Base-by-base conservation (phyloP, 2,113 vertebrate genomes). In the Caloenas nicobarica region DNA sequence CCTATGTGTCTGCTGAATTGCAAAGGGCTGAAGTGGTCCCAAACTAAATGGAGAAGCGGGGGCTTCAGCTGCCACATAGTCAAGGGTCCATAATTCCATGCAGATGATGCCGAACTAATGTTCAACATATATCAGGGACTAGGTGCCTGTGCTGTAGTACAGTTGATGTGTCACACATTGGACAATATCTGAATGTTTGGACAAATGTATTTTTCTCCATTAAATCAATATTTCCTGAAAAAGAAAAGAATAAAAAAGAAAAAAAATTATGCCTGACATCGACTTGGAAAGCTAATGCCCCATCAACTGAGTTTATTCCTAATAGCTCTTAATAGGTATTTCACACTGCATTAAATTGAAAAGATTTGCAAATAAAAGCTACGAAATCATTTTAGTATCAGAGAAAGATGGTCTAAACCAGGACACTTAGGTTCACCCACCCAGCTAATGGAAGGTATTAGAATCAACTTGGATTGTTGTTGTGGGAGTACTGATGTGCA, bases 331-430 rank as follows among this genome's bases (percentile, higher is more conserved):
- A 77, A 60, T 83, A 72, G 12, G 15, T 81, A 57, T 73, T 92
- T 96, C 72, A 88, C 34, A 77, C 50, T 57, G 19, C 64, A 92
- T 92, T 73, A 53, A 79, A 88, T 77, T 86, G 48, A 42, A 93
- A 83, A 83, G 16, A 16, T 40, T 70, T 91, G 8, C 31, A 81
- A 62, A 71, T 38, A 50, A 86, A 92, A 92, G 7, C 29, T 80
- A 57, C 13, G 82, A 42, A 38, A 10, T 9, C 2, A 19, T 76
- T 64, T 79, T 22, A 48, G 12, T 22, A 4, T n/a, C 88, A 77
- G 13, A 86, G 51, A 54, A 91, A 74, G n/a, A 57, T 56, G 25
- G 71, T 25, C 46, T 70, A 81, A 94, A 70, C 19, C 33, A 58
- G 74, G 56, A 65, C 2, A 12, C 31, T 62, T 53, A 56, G 31